Percentiles rank a stretch among this genome's conserved stretches.
These are phyloP conservation scores for Pangasius krempfi DNA, from an alignment of 2,797 vertebrate species.

Conservation along the genomic window DNA sequence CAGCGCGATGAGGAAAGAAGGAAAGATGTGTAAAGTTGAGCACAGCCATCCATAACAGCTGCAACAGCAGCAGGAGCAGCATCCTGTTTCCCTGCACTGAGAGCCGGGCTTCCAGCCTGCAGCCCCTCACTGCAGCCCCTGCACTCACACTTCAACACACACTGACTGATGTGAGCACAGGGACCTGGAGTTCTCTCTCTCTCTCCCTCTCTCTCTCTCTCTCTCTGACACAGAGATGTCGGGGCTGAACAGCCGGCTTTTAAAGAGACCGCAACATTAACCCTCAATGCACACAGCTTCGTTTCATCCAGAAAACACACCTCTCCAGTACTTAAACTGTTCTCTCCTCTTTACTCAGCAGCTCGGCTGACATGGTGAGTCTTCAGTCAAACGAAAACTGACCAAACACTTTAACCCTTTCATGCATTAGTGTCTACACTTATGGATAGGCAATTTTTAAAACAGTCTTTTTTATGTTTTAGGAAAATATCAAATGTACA, in stretches of 20 bases:
- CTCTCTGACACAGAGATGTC: background rate
- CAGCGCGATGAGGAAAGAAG: background rate
- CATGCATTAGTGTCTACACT: background rate
- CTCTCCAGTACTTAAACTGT: too few relatives aligned
- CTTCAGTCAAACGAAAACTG: background rate
- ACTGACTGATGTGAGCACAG: constrained; percentile 1
- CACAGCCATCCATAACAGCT: background rate
- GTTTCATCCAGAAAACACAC: background rate
- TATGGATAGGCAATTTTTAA: background rate
- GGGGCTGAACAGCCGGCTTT: constrained; percentile 55
- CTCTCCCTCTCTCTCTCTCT: constrained; percentile 6
- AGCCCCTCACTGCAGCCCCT: background rate
- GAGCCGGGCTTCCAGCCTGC: background rate
- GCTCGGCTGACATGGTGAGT: background rate
- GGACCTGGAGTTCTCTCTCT: background rate
- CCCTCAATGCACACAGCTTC: background rate
- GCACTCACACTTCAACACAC: background rate
- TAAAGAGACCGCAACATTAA: constrained; percentile 75
- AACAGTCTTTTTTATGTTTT: background rate
- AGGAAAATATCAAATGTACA: background rate
- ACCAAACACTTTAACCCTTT: background rate
- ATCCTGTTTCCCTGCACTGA: background rate
- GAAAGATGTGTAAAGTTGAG: background rate
- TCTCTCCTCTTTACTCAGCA: background rate
- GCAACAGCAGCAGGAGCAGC: background rate